Base-by-base conservation (phyloP, 23 tunicate genomes). In the Trididemnum nubilum region DNA sequence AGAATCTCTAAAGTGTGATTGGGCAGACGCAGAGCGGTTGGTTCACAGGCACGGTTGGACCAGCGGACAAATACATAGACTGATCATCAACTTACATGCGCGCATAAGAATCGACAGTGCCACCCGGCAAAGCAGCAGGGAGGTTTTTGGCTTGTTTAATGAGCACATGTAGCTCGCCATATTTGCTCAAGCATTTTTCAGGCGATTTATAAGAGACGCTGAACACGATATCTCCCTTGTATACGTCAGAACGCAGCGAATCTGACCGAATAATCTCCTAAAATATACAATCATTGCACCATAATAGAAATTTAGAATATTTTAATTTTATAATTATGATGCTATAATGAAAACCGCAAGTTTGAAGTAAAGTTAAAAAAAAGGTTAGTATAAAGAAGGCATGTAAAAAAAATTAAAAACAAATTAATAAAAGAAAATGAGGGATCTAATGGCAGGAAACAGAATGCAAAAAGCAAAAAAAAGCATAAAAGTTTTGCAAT, bases 61-160 rank as follows among this genome's bases (percentile, higher is more conserved):
- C 54, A 44, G 9, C 15, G 9, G 54, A 44, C 12, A 9, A 44
- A 15, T 44, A 7, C 54, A 44, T 44, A 7, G 54, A 7, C 12
- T 15, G 9, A 44, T 44, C 26, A 21, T 61, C n/a, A 7, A 73
- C 78, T 73, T 27, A 73, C 78, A 73, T 27, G 28, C 30, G 57
- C 25, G 78, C 90, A 54, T 28, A 85, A 28, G 84, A 76, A 49
- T 85, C 84, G 0, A 85, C 90, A 51, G 90, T 78, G 2, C 90
- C 84, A 2, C 39, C 76, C 5, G 90, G 72, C 40, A 72, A 44
- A 15, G 49, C 34, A 32, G 90, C 71, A 29, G 58, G 50, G 32
- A 85, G 71, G 33, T 85, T 85, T 71, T 79, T 85, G 21, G 90
- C 90, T 28, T 78, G 78, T 51, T 85, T 85, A 15, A 85, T 51